Evolutionary conservation across 1,140 invertebrate species (phyloP).

Genomic region (Leguminivora glycinivorella): DNA sequence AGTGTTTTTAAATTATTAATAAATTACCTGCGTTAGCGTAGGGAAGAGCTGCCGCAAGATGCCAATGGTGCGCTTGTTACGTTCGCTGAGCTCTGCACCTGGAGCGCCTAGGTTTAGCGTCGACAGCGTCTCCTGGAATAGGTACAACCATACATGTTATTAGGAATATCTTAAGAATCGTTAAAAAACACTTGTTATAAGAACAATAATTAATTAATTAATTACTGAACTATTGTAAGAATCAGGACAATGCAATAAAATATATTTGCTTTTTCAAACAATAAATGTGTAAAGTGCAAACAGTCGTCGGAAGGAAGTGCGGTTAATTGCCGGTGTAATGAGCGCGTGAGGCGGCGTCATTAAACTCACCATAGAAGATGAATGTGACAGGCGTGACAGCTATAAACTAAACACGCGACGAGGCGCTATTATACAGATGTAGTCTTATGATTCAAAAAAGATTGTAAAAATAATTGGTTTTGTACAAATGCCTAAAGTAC

Average conservation of each 20-base stretch:
- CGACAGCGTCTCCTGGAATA: conserved; percentile 73
- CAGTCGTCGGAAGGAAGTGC: background rate
- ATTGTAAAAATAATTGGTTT: too few relatives aligned
- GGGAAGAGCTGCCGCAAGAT: conserved; percentile 86
- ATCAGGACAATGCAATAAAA: background rate
- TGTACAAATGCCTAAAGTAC: too few relatives aligned
- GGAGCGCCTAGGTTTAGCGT: conserved; percentile 75
- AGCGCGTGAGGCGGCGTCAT: conserved; percentile 8
- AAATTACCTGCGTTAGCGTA: conserved; percentile 85
- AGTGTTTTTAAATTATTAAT: background rate
- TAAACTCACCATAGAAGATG: background rate
- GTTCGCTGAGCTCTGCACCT: conserved; percentile 79
- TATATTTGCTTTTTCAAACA: background rate
- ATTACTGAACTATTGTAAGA: too few relatives aligned
- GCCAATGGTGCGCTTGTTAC: conserved; percentile 87
- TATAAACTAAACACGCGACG: conserved; percentile 4
- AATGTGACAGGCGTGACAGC: conserved; percentile 6
- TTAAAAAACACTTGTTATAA: too few relatives aligned
- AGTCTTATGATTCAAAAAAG: background rate
- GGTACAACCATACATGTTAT: background rate
- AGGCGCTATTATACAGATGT: background rate
- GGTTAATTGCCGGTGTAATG: background rate
- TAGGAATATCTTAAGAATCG: background rate
- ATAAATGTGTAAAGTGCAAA: background rate
- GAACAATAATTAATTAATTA: too few relatives aligned